Percentiles rank a stretch among this genome's conserved stretches.
Evolutionary conservation across 2,113 vertebrate species (phyloP).

Genomic region (Erinaceus europaeus): DNA sequence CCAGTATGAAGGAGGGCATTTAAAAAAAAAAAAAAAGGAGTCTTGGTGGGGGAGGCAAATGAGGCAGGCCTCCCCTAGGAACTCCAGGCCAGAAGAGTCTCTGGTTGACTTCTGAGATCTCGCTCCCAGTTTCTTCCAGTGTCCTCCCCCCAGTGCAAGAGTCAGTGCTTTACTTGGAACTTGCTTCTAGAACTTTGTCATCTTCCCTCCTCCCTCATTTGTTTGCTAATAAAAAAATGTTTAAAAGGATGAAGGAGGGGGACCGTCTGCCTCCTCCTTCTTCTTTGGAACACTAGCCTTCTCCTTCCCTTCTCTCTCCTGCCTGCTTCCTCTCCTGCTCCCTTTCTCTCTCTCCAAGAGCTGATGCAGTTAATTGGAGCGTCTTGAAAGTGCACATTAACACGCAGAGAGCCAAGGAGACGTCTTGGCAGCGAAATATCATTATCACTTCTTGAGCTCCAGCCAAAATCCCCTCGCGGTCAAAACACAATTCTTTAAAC

Average conservation of each 20-base stretch:
- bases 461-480: conserved; percentile 89
- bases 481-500: conserved; percentile 91
- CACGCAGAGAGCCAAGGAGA: conserved; percentile 84
- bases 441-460: conserved; percentile 90
- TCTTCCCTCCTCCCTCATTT: conserved; percentile 22
- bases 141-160: not conserved
- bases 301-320: too few species aligned
- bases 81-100: not conserved
- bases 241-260: not conserved
- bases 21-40: accelerated
- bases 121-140: not conserved
- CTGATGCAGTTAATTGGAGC: conserved; percentile 88
- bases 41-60: accelerated
- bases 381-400: conserved; percentile 86
- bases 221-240: conserved; percentile 68
- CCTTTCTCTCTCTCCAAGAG: conserved; percentile 71
- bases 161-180: not conserved
- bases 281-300: too few species aligned
- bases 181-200: conserved; percentile 55
- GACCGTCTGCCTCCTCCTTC: conserved; percentile 53
- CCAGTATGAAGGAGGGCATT: not conserved
- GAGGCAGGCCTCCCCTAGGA: not conserved
- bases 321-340: not conserved
- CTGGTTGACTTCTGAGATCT: not conserved
- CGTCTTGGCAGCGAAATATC: conserved; percentile 89